Percentiles rank a stretch among this genome's conserved stretches.
These are phyloP conservation scores for Chaetogeoica ovagalla DNA, from an alignment of 2,888 invertebrate genomes.

Conservation along the genomic window DNA sequence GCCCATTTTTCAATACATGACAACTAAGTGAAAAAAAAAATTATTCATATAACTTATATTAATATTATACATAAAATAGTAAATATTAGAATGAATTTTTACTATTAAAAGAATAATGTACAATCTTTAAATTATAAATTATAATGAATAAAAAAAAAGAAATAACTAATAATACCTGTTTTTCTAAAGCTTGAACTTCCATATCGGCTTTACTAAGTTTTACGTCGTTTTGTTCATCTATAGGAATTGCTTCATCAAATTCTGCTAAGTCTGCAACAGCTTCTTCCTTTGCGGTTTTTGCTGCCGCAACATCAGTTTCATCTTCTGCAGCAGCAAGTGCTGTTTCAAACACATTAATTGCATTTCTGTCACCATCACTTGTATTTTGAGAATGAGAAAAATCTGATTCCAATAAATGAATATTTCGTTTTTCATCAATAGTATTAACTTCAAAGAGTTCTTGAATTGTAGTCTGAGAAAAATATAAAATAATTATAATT, in stretches of 20 bases:
- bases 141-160: no score
- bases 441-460: slow-evolving; percentile 84
- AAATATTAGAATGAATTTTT: no score
- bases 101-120: not conserved
- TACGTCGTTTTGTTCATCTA: slow-evolving; percentile 68
- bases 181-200: slow-evolving; percentile 72
- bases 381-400: slow-evolving; percentile 36
- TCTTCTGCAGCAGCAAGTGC: slow-evolving; percentile 92
- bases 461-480: slow-evolving; percentile 81
- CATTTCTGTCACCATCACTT: slow-evolving; percentile 36
- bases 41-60: slow-evolving; percentile 42
- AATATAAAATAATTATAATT: not conserved
- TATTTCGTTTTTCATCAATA: slow-evolving; percentile 42
- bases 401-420: slow-evolving; percentile 36
- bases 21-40: slow-evolving; percentile 66
- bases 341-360: slow-evolving; percentile 67
- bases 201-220: slow-evolving; percentile 72
- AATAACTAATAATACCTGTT: slow-evolving; percentile 64
- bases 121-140: no score
- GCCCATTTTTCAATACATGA: slow-evolving; percentile 94
- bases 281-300: slow-evolving; percentile 85
- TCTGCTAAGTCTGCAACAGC: slow-evolving; percentile 87
- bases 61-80: no score
- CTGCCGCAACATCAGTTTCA: slow-evolving; percentile 90
- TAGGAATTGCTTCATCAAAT: slow-evolving; percentile 92